Evolutionary conservation across 2,888 invertebrate species (phyloP).

Genomic region (Cheilosia urbana): DNA sequence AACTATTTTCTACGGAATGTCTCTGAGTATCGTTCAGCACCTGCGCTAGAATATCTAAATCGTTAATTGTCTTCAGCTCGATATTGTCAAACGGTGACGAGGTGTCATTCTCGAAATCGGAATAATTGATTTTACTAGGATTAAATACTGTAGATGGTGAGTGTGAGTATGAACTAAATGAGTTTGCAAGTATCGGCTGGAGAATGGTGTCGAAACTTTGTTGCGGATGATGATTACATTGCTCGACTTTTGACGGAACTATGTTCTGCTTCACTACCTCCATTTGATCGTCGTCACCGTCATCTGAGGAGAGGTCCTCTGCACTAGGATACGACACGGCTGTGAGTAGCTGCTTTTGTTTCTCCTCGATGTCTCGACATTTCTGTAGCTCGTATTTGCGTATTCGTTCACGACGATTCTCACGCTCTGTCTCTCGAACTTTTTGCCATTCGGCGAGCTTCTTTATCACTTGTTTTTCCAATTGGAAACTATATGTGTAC

Average conservation of each 20-base stretch:
- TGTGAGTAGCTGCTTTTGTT: slow-evolving; percentile 85
- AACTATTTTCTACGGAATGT: slow-evolving; percentile 74
- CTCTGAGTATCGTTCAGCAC: slow-evolving; percentile 85
- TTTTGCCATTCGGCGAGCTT: slow-evolving; percentile 90
- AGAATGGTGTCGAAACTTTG: slow-evolving; percentile 82
- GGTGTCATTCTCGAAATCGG: slow-evolving; percentile 95
- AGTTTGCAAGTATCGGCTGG: slow-evolving; percentile 81
- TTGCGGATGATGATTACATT: slow-evolving; percentile 74
- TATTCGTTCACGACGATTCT: slow-evolving; percentile 86
- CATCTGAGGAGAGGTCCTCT: slow-evolving; percentile 86
- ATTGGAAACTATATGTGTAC: slow-evolving; percentile 88
- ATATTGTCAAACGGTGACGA: slow-evolving; percentile 97
- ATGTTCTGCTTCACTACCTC: slow-evolving; percentile 43
- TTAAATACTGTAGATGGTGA: slow-evolving; percentile 67
- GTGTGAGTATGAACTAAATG: slow-evolving; percentile 44
- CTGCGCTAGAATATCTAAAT: slow-evolving; percentile 94
- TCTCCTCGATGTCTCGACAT: slow-evolving; percentile 85
- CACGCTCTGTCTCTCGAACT: slow-evolving; percentile 87
- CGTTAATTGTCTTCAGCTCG: slow-evolving; percentile 95
- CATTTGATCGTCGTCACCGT: slow-evolving; percentile 78
- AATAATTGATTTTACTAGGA: slow-evolving; percentile 84
- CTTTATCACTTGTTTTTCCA: slow-evolving; percentile 89
- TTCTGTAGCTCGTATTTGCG: slow-evolving; percentile 86
- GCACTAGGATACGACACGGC: slow-evolving; percentile 87
- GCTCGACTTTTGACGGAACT: slow-evolving; percentile 47